Evolutionary conservation across 2,888 invertebrate species (phyloP).

Genomic region (Agriotes lineatus): DNA sequence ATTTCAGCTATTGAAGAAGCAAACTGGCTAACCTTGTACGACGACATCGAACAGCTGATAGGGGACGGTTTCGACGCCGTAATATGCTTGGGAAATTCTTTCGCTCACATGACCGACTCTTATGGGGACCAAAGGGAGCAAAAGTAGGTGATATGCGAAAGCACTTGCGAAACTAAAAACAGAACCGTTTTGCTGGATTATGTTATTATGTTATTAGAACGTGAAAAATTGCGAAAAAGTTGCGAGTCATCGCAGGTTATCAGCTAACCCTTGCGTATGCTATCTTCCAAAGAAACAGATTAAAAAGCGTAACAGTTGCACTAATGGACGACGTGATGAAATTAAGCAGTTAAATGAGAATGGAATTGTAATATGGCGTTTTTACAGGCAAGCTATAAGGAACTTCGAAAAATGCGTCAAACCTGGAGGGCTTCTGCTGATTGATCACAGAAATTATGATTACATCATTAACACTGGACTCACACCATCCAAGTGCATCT

Average conservation of each 20-base stretch:
- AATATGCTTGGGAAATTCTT: conserved; percentile 91
- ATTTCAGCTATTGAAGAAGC: conserved; percentile 89
- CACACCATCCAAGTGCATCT: conserved; percentile 87
- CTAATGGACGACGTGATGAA: conserved; percentile 15
- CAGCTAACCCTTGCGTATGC: conserved; percentile 1
- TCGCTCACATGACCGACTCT: conserved; percentile 88
- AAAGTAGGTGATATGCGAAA: conserved; percentile 64
- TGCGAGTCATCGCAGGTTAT: conserved; percentile 31
- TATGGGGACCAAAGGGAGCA: conserved; percentile 85
- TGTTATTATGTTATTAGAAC: too few relatives aligned
- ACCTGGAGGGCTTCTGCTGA: conserved; percentile 86
- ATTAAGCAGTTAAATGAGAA: conserved; percentile 20
- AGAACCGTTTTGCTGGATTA: background rate
- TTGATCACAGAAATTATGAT: conserved; percentile 93
- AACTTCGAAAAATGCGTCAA: conserved; percentile 88
- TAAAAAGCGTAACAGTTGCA: conserved; percentile 8
- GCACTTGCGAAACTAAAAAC: conserved; percentile 3
- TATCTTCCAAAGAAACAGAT: background rate
- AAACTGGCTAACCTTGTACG: conserved; percentile 86
- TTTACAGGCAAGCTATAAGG: conserved; percentile 74
- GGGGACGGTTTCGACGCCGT: conserved; percentile 86
- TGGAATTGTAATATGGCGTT: conserved; percentile 15
- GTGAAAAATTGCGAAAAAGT: background rate
- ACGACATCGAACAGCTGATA: conserved; percentile 77
- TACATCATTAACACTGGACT: conserved; percentile 80